Base-by-base conservation (phyloP, 2,797 vertebrate genomes). In the Eidolon dupreanum region DNA sequence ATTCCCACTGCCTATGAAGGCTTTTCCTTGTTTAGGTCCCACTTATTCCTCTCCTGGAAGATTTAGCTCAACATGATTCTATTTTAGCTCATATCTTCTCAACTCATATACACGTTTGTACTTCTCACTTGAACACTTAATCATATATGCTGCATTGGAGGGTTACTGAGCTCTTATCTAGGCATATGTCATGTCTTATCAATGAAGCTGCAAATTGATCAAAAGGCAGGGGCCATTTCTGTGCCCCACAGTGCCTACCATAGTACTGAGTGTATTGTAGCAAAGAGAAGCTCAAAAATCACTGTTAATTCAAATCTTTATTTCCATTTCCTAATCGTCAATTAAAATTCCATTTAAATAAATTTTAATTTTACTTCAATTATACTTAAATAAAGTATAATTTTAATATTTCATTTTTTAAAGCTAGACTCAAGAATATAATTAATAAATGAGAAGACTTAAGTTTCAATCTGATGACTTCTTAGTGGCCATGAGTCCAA, bases 261-360 rank as follows among this genome's bases (percentile, higher is more conserved):
- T 0, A 59, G 28, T 51, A 28, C 33, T 57, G 7, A 46, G 6
- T 19, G 28, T 4, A n/a, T 9, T 57, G n/a, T 1, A 75, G 59
- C 24, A 55, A 70, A 81, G 3, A 90, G 33, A 17, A 78, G 17
- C 28, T 93, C 24, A 74, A 71, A 73, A 65, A 8, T 33, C 33
- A 92, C 26, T 8, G 0, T 1, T 66, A 46, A 81, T 59, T 92
- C 53, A 51, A 74, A 65, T 59, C 10, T 89, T 78, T 86, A 70
- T 65, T 74, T 84, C 55, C 68, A 41, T 74, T 89, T 92, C 61
- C 55, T 53, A 85, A 65, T 20, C 22, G 12, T 10, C 70, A 59
- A 77, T 55, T 86, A 17, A 70, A 71, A 61, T 82, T 85, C 93
- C 73, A 86, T 33, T 96, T 46, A 86, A 95, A 77, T 13, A 55